A percentile compares a stretch with the other conserved stretches of the same genome.
Evolutionary conservation across 2,113 vertebrate genomes (phyloP).

Genomic region (Gulo gulo): DNA sequence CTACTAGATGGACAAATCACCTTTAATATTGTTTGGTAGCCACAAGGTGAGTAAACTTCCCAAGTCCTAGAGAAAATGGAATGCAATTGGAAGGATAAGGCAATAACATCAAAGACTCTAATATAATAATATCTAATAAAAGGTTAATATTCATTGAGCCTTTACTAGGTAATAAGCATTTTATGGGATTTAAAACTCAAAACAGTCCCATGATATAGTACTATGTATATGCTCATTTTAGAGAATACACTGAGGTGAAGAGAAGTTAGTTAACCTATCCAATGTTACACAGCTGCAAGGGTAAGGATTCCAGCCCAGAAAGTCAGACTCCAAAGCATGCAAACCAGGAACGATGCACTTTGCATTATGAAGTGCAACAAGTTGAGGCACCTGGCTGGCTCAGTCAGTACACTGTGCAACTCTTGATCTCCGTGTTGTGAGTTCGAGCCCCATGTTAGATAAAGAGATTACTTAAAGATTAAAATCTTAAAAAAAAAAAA

Average conservation of each 20-base stretch:
- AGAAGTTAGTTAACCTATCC: neutral
- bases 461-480: neutral
- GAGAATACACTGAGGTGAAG: neutral
- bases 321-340: neutral
- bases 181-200: neutral
- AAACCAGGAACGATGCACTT: neutral
- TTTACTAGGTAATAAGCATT: constrained; percentile 5
- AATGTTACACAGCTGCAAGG: neutral
- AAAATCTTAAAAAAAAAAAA: neutral
- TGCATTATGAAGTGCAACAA: neutral
- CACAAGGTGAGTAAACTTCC: neutral
- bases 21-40: neutral
- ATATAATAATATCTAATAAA: neutral
- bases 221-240: neutral
- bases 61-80: neutral
- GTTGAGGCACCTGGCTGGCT: neutral
- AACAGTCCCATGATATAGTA: neutral
- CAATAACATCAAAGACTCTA: neutral
- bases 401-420: neutral
- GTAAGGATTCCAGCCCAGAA: neutral
- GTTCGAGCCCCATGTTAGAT: neutral
- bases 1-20: neutral
- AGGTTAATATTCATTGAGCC: neutral
- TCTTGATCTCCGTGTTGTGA: neutral
- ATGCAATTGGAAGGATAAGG: neutral